Evolutionary conservation across 2,113 vertebrate species (phyloP).

Genomic region (Cyphomyrus discorhynchus): DNA sequence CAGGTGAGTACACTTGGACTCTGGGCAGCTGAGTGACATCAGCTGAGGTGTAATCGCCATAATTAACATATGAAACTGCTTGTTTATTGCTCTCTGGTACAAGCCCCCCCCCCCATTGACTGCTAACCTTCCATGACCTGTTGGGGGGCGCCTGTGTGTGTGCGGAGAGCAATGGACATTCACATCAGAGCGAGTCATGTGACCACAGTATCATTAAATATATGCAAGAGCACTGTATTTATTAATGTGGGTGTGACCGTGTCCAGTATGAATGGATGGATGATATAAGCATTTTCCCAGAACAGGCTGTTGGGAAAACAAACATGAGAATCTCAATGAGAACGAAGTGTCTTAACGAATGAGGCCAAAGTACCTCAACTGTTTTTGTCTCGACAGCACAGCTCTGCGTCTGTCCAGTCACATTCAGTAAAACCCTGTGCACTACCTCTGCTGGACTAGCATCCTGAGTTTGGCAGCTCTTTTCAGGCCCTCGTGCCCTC

Average conservation of each 20-base stretch:
- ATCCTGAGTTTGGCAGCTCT: background rate
- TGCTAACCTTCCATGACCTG: background rate
- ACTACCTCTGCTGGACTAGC: background rate
- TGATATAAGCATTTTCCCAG: background rate
- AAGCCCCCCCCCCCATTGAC: background rate
- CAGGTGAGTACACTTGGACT: constrained; percentile 22
- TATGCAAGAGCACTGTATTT: too few relatives aligned
- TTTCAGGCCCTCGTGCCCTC: too few relatives aligned
- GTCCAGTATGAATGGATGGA: background rate
- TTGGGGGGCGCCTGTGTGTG: background rate
- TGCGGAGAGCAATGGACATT: background rate
- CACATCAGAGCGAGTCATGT: background rate
- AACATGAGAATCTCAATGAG: background rate
- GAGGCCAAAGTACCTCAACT: background rate
- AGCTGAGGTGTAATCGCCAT: background rate
- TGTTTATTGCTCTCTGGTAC: background rate
- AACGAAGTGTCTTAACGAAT: background rate
- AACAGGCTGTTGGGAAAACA: background rate
- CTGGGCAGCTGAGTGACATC: background rate
- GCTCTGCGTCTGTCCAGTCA: background rate
- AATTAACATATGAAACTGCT: background rate
- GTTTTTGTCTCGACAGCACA: constrained; percentile 7
- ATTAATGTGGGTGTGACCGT: background rate
- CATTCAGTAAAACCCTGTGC: background rate
- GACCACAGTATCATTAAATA: background rate